A percentile compares a stretch with the other conserved stretches of the same genome.
Conservation (phyloP, 2,113 vertebrate genomes). For the Larimichthys crocea region DNA sequence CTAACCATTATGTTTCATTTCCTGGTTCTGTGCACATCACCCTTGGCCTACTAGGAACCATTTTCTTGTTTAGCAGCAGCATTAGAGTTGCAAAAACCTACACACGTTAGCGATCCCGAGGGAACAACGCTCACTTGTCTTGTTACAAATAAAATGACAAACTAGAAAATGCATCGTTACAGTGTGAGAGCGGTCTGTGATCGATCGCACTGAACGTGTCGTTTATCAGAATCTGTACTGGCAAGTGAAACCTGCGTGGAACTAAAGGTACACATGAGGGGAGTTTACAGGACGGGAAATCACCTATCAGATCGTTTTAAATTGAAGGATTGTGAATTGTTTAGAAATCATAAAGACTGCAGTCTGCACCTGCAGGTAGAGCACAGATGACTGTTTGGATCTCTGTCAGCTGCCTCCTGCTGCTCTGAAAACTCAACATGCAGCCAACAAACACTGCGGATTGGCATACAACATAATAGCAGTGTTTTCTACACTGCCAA, state of each 20-base stretch:
- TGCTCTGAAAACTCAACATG: slow-evolving; percentile 36
- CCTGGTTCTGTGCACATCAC: slow-evolving; percentile 21
- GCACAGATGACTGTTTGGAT: slow-evolving; percentile 24
- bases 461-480: neutral
- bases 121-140: neutral
- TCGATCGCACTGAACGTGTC: neutral
- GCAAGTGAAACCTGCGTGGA: slow-evolving; percentile 33
- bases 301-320: slow-evolving; percentile 22
- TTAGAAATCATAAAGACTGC: slow-evolving; percentile 1
- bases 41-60: slow-evolving; percentile 11
- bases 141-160: neutral
- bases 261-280: slow-evolving; percentile 23
- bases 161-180: neutral
- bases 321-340: slow-evolving; percentile 24
- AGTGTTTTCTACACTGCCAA: neutral
- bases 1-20: slow-evolving; percentile 24
- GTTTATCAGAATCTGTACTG: neutral
- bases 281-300: slow-evolving; percentile 59
- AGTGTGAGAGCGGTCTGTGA: neutral
- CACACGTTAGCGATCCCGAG: neutral
- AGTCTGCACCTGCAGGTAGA: slow-evolving; percentile 34
- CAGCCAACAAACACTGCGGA: neutral
- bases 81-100: neutral
- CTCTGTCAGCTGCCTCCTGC: slow-evolving; percentile 12
- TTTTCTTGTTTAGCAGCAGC: neutral